Conservation (phyloP, 2,113 vertebrate species). For the Gopherus evgoodei region DNA sequence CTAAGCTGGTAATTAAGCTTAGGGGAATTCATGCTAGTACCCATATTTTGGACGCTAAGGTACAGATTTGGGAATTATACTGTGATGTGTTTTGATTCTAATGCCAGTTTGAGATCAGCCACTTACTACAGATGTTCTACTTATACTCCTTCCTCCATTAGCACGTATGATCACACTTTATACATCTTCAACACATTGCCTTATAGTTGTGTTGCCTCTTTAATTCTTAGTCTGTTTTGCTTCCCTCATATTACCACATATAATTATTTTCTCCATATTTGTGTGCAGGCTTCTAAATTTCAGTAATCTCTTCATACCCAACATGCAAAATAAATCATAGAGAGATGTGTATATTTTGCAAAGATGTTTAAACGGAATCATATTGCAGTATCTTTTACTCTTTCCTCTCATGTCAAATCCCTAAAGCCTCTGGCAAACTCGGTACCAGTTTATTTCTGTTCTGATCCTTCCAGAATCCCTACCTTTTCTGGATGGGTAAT, state of each 20-base stretch:
- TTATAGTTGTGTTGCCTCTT: neutral
- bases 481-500: neutral
- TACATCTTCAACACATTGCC: neutral
- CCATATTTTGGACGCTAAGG: too few species aligned
- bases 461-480: neutral
- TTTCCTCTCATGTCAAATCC: neutral
- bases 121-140: neutral
- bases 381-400: neutral
- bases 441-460: neutral
- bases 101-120: neutral
- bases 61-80: too few species aligned
- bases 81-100: neutral
- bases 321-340: neutral
- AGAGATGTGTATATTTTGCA: neutral
- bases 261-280: neutral
- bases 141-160: slow-evolving; percentile 23
- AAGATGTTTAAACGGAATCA: neutral
- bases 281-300: neutral
- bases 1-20: too few species aligned
- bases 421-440: neutral
- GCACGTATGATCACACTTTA: neutral
- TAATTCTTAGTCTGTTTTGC: neutral
- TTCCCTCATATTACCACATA: neutral
- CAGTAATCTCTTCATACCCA: neutral
- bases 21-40: too few species aligned